These are phyloP conservation scores for Iphiclides podalirius DNA, from an alignment of 2,888 invertebrate genomes.

Conservation along the genomic window DNA sequence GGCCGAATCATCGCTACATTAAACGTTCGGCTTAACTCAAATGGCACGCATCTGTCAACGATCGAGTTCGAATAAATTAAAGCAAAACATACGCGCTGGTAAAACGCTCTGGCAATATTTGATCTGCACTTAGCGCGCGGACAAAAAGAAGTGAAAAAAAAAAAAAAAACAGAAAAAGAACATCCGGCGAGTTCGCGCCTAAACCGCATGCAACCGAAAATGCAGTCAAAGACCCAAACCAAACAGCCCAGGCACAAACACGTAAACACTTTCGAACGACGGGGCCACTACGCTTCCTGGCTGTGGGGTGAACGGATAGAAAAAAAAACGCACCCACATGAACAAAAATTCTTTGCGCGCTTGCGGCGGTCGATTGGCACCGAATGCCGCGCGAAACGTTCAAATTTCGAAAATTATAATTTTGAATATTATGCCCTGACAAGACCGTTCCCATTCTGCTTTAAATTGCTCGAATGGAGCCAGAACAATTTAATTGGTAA, in stretches of 20 bases:
- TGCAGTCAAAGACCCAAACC: conserved; percentile 61
- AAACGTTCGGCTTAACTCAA: conserved; percentile 5
- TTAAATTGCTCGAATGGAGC: too few relatives aligned
- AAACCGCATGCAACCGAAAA: conserved; percentile 59
- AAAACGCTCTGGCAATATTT: conserved; percentile 47
- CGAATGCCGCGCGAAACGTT: conserved; percentile 30
- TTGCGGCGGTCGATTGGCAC: conserved; percentile 25
- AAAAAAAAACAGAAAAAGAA: conserved; percentile 22
- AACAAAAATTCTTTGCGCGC: conserved; percentile 34
- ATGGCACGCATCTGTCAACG: conserved; percentile 26
- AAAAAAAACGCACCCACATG: conserved; percentile 39
- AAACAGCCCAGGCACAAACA: conserved; percentile 59
- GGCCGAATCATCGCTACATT: not conserved
- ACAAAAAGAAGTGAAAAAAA: conserved; percentile 53
- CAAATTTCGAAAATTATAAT: conserved; percentile 21
- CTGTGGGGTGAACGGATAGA: conserved; percentile 34
- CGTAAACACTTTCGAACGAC: conserved; percentile 56
- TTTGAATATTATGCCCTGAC: too few relatives aligned
- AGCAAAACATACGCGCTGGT: conserved; percentile 16
- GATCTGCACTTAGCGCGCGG: conserved; percentile 53
- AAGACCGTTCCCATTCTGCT: too few relatives aligned
- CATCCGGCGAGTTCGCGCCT: conserved; percentile 57
- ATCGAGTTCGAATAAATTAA: conserved; percentile 21
- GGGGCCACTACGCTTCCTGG: conserved; percentile 43
- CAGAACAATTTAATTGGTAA: too few relatives aligned